Percentiles rank a stretch among this genome's conserved stretches.
Conservation (phyloP, 1,140 invertebrate species). For the Stratiolaelaps scimitus region DNA sequence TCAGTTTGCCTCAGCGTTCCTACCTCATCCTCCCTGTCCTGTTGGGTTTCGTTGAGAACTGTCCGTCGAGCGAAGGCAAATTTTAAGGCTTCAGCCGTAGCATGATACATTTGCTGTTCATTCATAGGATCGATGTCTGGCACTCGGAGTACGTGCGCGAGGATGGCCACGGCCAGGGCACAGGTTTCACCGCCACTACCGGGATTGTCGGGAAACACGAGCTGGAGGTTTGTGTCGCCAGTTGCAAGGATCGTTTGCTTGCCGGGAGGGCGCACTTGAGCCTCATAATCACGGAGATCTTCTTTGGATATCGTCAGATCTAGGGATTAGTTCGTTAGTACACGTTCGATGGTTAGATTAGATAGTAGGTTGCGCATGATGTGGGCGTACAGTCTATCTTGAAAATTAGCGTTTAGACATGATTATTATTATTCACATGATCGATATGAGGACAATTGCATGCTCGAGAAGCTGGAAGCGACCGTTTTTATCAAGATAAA, state of each 20-base stretch:
- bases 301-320: background rate
- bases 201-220: background rate
- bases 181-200: background rate
- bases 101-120: background rate
- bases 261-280: background rate
- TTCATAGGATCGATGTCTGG: background rate
- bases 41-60: background rate
- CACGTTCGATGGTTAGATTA: no score
- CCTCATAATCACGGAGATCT: background rate
- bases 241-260: background rate
- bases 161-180: background rate
- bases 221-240: background rate
- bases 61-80: background rate
- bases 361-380: no score
- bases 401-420: no score
- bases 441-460: no score
- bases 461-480: no score
- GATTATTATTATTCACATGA: no score
- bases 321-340: background rate
- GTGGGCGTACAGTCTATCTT: no score
- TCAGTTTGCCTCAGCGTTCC: no score
- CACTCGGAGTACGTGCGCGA: background rate
- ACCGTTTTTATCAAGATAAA: no score
- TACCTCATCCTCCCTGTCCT: no score
- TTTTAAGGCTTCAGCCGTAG: conserved; percentile 16